Conservation (phyloP, 2,888 invertebrate species). For the Drosophila bunnanda region DNA sequence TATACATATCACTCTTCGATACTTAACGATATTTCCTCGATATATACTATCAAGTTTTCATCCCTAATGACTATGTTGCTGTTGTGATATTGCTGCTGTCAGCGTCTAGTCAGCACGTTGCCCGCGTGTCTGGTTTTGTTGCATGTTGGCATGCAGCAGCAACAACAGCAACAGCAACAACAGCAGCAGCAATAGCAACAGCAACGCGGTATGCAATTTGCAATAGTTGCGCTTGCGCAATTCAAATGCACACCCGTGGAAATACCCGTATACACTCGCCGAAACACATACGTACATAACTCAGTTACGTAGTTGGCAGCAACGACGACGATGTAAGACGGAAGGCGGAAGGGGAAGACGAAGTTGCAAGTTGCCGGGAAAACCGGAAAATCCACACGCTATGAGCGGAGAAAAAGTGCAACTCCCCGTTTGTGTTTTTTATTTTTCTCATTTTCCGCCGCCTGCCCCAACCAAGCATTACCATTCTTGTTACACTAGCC, state of each 20-base stretch:
- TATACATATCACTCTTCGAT: neutral
- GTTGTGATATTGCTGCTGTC: slow-evolving; percentile 41
- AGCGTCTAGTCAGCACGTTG: slow-evolving; percentile 76
- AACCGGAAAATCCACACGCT: slow-evolving; percentile 78
- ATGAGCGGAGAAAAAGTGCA: slow-evolving; percentile 42
- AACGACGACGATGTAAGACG: slow-evolving; percentile 45
- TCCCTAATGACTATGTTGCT: slow-evolving; percentile 11
- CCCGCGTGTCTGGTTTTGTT: slow-evolving; percentile 78
- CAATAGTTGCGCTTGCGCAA: slow-evolving; percentile 79
- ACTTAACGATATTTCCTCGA: neutral
- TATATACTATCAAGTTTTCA: neutral
- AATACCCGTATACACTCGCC: slow-evolving; percentile 29
- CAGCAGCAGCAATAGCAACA: slow-evolving; percentile 27
- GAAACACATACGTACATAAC: slow-evolving; percentile 54
- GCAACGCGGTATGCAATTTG: slow-evolving; percentile 76
- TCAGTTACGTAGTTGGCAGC: slow-evolving; percentile 65
- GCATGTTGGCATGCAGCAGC: slow-evolving; percentile 76
- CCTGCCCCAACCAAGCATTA: slow-evolving; percentile 1
- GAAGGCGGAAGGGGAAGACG: slow-evolving; percentile 67
- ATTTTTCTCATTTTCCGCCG: neutral
- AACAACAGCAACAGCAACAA: slow-evolving; percentile 14
- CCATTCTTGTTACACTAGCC: slow-evolving; percentile 36
- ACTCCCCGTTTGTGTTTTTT: slow-evolving; percentile 10
- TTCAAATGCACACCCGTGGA: slow-evolving; percentile 67
- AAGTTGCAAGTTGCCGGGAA: slow-evolving; percentile 61